A percentile compares a stretch with the other conserved stretches of the same genome.
Evolutionary conservation across 2,888 invertebrate species (phyloP).

Genomic region (Beris morrisii): DNA sequence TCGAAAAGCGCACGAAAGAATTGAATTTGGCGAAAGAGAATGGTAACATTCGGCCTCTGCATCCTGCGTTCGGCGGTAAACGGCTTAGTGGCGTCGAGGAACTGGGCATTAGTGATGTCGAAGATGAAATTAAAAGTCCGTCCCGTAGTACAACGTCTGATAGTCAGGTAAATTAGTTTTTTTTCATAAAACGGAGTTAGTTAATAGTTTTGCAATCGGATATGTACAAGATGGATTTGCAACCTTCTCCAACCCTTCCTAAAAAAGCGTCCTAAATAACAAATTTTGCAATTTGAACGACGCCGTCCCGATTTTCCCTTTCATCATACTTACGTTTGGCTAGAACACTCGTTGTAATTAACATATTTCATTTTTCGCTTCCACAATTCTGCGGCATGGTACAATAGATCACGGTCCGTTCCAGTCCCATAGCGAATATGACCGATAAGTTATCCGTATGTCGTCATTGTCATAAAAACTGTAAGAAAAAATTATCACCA

Average conservation of each 20-base stretch:
- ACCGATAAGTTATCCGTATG: conserved; percentile 74
- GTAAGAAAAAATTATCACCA: conserved; percentile 54
- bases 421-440: conserved; percentile 66
- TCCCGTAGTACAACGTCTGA: conserved; percentile 77
- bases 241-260: no score
- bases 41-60: conserved; percentile 46
- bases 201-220: no score
- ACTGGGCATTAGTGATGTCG: conserved; percentile 53
- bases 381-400: no score
- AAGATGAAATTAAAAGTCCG: conserved; percentile 64
- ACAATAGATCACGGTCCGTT: conserved; percentile 72
- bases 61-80: conserved; percentile 48
- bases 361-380: no score
- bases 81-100: conserved; percentile 57
- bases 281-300: no score
- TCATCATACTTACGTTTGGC: no score
- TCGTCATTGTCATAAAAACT: conserved; percentile 77
- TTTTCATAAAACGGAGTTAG: no score
- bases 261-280: no score
- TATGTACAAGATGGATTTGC: no score
- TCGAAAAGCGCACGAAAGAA: conserved; percentile 71
- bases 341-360: no score
- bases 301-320: no score
- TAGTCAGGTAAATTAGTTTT: conserved; percentile 64
- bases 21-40: conserved; percentile 63